phyloP scores from a whole-genome alignment of 2,113 vertebrate species.

The Empidonax alnorum region DNA sequence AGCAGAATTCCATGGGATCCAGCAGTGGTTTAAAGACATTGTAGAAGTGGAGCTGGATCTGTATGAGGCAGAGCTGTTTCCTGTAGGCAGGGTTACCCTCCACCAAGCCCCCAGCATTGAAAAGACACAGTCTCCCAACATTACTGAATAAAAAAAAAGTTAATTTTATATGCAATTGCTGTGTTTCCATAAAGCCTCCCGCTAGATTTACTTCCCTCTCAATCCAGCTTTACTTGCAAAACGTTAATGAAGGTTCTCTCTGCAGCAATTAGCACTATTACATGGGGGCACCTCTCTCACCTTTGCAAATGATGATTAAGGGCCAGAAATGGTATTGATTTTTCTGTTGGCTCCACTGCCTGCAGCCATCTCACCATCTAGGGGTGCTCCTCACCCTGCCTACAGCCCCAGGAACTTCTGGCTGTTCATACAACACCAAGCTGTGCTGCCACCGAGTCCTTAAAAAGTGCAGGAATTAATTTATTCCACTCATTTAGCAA shows the following conservation, averaged over 20 bases:
- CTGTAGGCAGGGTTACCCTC: not conserved
- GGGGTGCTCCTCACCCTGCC: not conserved
- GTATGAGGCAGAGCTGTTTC: not conserved
- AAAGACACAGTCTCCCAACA: not conserved
- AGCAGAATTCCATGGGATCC: not conserved
- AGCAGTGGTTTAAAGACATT: not conserved
- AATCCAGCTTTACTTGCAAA: conserved; percentile 24
- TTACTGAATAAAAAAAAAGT: fast-evolving
- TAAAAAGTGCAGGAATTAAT: not conserved
- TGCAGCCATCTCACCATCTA: not conserved
- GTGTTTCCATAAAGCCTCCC: not conserved
- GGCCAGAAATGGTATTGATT: conserved; percentile 5
- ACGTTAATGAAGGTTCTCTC: not conserved
- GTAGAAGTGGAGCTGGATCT: fast-evolving
- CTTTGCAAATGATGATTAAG: conserved; percentile 18
- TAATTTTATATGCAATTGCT: not conserved
- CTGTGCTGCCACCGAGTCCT: fast-evolving
- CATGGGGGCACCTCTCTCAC: not conserved
- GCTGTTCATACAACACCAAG: not conserved
- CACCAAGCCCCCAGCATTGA: too few relatives aligned
- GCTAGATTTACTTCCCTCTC: not conserved
- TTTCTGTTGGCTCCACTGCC: not conserved
- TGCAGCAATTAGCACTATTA: conserved; percentile 8
- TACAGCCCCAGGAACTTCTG: not conserved
- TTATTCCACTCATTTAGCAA: not conserved